Conservation (phyloP, 2,797 vertebrate species). For the Chaenodraco wilsoni region DNA sequence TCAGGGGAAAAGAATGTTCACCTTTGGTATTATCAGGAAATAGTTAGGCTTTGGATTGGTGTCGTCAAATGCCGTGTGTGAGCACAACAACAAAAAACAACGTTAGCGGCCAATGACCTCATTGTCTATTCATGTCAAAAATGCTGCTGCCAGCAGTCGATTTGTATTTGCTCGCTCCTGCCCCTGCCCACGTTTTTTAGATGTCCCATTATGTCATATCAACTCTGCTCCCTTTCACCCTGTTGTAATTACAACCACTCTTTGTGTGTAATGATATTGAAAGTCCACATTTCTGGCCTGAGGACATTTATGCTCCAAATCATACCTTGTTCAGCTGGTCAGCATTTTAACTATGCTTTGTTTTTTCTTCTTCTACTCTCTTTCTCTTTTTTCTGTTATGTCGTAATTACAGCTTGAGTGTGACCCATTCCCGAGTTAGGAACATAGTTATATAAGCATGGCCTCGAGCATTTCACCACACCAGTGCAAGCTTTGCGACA, state of each 20-base stretch:
- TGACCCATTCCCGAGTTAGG: slow-evolving; percentile 55
- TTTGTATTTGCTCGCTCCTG: slow-evolving; percentile 29
- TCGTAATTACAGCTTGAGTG: slow-evolving; percentile 43
- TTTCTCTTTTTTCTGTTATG: slow-evolving; percentile 31
- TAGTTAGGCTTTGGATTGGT: slow-evolving; percentile 21
- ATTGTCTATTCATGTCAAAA: slow-evolving; percentile 69
- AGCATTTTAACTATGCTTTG: neutral
- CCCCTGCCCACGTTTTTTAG: slow-evolving; percentile 48
- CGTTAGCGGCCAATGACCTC: slow-evolving; percentile 61
- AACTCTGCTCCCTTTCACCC: slow-evolving; percentile 11
- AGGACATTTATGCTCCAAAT: slow-evolving; percentile 23
- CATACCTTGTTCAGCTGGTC: slow-evolving; percentile 18
- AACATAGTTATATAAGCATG: slow-evolving; percentile 66
- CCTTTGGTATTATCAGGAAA: neutral
- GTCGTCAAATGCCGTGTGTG: slow-evolving; percentile 30
- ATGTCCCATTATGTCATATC: slow-evolving; percentile 53
- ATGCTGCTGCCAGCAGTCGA: slow-evolving; percentile 41
- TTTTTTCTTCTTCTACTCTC: neutral
- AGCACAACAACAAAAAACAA: slow-evolving; percentile 51
- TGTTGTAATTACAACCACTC: slow-evolving; percentile 22
- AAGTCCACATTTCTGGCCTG: neutral
- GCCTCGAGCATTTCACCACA: slow-evolving; percentile 46
- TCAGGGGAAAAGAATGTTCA: no score
- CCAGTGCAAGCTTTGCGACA: slow-evolving; percentile 23
- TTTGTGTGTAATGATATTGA: slow-evolving; percentile 24